phyloP scores from a whole-genome alignment of 2,888 invertebrate species.

The Muschampia plurimacula region DNA sequence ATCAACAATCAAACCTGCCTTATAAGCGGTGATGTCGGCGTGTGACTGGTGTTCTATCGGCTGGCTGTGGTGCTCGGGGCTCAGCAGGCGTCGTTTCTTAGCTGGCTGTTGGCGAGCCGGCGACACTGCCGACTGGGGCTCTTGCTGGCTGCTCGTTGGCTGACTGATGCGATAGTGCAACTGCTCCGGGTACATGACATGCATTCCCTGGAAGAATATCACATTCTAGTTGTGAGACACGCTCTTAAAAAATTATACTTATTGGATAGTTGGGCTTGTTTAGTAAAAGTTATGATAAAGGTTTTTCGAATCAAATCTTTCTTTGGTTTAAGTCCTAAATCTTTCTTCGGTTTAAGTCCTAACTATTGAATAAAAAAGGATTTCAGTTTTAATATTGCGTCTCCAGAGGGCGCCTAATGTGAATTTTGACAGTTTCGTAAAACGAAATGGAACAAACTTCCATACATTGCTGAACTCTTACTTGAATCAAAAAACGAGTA shows the following conservation, averaged over 20 bases:
- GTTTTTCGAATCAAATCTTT: no score
- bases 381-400: neutral
- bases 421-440: no score
- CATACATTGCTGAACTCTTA: no score
- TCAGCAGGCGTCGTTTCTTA: slow-evolving; percentile 78
- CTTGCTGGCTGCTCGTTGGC: slow-evolving; percentile 68
- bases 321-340: no score
- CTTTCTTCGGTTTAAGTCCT: no score
- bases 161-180: slow-evolving; percentile 80
- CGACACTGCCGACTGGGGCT: slow-evolving; percentile 72
- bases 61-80: slow-evolving; percentile 54
- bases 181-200: slow-evolving; percentile 92
- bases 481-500: no score
- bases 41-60: slow-evolving; percentile 55
- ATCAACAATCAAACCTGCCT: slow-evolving; percentile 57
- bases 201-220: slow-evolving; percentile 88
- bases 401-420: no score
- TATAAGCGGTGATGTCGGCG: slow-evolving; percentile 70
- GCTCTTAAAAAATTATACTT: neutral
- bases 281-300: no score
- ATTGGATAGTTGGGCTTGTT: no score
- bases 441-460: no score
- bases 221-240: neutral
- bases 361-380: neutral
- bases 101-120: slow-evolving; percentile 73